Base-by-base conservation (phyloP, 2,888 invertebrate genomes). In the Mythimna lalbum region DNA sequence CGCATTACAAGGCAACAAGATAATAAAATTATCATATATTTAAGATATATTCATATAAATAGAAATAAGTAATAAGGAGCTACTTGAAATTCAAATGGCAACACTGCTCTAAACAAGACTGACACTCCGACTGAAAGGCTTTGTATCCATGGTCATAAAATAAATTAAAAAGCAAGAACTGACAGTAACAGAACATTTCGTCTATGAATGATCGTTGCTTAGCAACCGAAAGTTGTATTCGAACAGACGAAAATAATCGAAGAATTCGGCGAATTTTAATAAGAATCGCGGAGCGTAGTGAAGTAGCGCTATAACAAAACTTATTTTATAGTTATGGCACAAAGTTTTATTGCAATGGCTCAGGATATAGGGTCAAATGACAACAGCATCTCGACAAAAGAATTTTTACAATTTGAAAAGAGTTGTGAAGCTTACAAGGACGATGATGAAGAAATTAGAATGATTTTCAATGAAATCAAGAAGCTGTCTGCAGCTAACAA, bases 381-480 rank as follows among this genome's bases (percentile, higher is more conserved):
- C 69, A 94, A 94, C 76, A 95, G 95, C 81, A 85, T 91, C 50
- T 92, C 93, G 33, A 95, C 93, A 3, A 94, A 93, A 86, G 95
- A 95, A 85, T 95, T 95, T 87, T 86, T 96, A 62, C 86, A 90
- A 49, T 91, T 93, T 75, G 96, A 96, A 85, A 95, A 94, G 83
- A 90, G 89, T 69, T 95, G 96, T 78, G 95, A 94, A 80, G 87
- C 88, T 5, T 93, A 89, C 71, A 95, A 93, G 80, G 95, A 93
- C 67, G 95, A 94, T 59, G 97, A 97, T 82, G 96, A 96, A 63
- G 97, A 97, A 91, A 96, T 97, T 12, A 97, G 97, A 81, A 96
- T 96, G 91, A 97, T 97, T 89, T 97, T 97, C 82, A 97, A 96
- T 86, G 97, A 97, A 92, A 97, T 97, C 4, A 97, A 96, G 81